Base-by-base conservation (phyloP, 2,888 invertebrate genomes). In the Tachina lurida region DNA sequence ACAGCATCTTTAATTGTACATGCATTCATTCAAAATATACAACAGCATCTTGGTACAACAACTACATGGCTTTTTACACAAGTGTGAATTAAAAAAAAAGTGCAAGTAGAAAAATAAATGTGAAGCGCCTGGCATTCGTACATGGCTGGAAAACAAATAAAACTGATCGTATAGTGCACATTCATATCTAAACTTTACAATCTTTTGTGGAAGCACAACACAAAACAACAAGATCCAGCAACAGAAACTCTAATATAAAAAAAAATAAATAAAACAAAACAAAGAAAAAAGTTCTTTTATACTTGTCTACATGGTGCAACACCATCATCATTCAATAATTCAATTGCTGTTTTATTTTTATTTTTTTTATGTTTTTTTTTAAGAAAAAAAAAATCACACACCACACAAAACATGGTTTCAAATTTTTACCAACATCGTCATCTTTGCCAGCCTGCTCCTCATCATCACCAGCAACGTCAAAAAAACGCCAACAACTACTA, bases 21-120 rank as follows among this genome's bases (percentile, higher is more conserved):
- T n/a, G 70, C 62, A 68, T 79, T 47, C 68, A 74, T 70, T 63
- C 45, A 70, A 70, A 60, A 70, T 39, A 62, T 63, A 54, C 73
- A 76, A 76, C 79, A 80, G 65, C 58, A 70, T 74, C 78, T 56
- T 71, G 63, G 68, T 63, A 83, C 89, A 89, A 89, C 89, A 31
- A 89, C 90, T 52, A 83, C 86, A 86, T 86, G 83, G 88, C 90
- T 90, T 89, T 89, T 89, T 88, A 90, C 91, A 90, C 89, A 82
- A 86, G 90, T 86, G 86, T 83, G 86, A 86, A 85, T 85, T 85
- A 77, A 76, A 71, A 63, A 74, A 52, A 77, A 76, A 62, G 10
- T 17, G 3, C 58, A 89, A 88, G 87, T 88, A 74, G 31, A 31
- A 31, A 87, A 87, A 84, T 85, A 79, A 85, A 84, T 87, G 80